phyloP scores from a whole-genome alignment of 2,888 invertebrate species.

The Lamellibrachia satsuma region DNA sequence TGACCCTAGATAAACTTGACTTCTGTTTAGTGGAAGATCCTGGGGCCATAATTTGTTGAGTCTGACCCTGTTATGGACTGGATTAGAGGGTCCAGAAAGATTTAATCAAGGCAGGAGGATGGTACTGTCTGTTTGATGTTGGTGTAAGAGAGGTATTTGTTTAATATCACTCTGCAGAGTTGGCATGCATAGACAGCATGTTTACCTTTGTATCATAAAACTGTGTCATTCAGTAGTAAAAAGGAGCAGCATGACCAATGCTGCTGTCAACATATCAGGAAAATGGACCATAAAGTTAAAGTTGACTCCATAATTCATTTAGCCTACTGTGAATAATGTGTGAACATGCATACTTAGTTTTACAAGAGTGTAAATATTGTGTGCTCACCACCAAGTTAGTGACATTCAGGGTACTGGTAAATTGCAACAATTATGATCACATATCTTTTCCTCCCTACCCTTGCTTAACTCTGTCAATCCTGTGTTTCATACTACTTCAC shows the following conservation, averaged over 20 bases:
- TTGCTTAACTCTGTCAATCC: not conserved
- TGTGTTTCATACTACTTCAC: not conserved
- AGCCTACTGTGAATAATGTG: too few species aligned
- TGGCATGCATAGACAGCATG: not conserved
- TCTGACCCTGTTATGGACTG: not conserved
- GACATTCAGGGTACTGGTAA: not conserved
- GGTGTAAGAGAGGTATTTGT: not conserved
- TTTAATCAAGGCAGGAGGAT: not conserved
- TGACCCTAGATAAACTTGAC: conserved; percentile 5
- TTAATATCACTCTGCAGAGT: conserved; percentile 6
- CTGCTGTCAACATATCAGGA: not conserved
- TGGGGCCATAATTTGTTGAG: not conserved
- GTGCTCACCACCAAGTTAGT: not conserved
- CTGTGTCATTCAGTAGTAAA: not conserved
- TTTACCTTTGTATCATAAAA: not conserved
- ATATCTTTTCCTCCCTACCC: not conserved
- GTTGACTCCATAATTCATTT: too few species aligned
- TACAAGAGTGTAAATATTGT: not conserved
- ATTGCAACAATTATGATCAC: not conserved
- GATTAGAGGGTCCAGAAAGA: not conserved
- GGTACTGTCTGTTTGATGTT: not conserved
- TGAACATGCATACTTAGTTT: too few species aligned
- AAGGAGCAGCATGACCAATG: not conserved
- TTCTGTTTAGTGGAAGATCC: not conserved
- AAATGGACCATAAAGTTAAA: not conserved